phyloP scores from a whole-genome alignment of 2,888 invertebrate species.

The Epinotia demarniana region DNA sequence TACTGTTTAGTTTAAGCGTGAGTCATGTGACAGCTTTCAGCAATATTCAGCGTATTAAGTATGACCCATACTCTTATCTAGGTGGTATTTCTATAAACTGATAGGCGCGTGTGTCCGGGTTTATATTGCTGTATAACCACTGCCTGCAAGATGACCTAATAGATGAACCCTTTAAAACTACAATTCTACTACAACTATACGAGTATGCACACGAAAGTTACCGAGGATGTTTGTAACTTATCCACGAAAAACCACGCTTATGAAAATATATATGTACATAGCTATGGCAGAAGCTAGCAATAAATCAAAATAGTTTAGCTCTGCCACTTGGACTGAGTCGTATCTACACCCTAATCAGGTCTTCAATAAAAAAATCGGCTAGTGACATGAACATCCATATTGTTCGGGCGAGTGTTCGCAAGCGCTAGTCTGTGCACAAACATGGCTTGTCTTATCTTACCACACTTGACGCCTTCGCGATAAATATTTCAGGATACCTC shows the following conservation, averaged over 20 bases:
- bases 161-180: too few relatives aligned
- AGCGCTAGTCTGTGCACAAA: slow-evolving; percentile 36
- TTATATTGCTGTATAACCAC: slow-evolving; percentile 2
- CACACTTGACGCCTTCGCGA: slow-evolving; percentile 44
- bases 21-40: slow-evolving; percentile 30
- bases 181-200: too few relatives aligned
- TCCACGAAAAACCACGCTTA: too few relatives aligned
- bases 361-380: not conserved
- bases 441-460: slow-evolving; percentile 41
- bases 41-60: slow-evolving; percentile 17
- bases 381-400: slow-evolving; percentile 14
- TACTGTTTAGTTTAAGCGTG: slow-evolving; percentile 1
- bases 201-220: too few relatives aligned
- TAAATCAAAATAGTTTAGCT: not conserved
- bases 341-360: slow-evolving; percentile 4
- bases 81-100: slow-evolving; percentile 25
- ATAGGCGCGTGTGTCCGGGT: slow-evolving; percentile 8
- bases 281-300: not conserved
- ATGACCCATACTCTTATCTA: slow-evolving; percentile 30
- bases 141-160: not conserved
- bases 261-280: not conserved
- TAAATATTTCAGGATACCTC: slow-evolving; percentile 41
- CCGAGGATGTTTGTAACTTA: too few relatives aligned
- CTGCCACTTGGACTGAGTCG: not conserved
- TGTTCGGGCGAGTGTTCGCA: slow-evolving; percentile 18